These are phyloP conservation scores for Poeciliopsis turneri DNA, from an alignment of 2,797 vertebrate genomes.

Conservation along the genomic window DNA sequence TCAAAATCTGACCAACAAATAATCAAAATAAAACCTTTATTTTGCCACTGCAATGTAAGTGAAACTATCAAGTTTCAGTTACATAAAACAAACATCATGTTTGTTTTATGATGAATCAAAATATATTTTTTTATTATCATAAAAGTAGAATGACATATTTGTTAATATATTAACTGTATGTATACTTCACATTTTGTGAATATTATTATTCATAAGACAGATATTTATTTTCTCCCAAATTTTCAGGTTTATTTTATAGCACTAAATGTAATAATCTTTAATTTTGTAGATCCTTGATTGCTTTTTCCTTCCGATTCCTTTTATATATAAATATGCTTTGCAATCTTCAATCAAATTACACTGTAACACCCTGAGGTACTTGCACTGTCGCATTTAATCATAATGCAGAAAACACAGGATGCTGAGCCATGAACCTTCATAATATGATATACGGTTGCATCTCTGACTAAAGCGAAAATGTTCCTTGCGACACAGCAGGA, in stretches of 20 bases:
- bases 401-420: constrained; percentile 40
- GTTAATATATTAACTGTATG: background rate
- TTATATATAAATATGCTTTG: constrained; percentile 57
- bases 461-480: constrained; percentile 19
- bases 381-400: constrained; percentile 66
- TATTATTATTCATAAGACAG: background rate
- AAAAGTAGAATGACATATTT: background rate
- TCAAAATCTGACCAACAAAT: background rate
- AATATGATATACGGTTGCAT: constrained; percentile 51
- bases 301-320: constrained; percentile 51
- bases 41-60: background rate
- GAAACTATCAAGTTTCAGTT: background rate
- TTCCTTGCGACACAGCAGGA: constrained; percentile 12
- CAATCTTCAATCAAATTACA: constrained; percentile 60
- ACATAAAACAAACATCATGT: too few species aligned
- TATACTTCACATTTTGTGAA: background rate
- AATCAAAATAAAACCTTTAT: background rate
- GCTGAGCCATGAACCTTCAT: constrained; percentile 63
- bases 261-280: constrained; percentile 19
- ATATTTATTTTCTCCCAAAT: background rate
- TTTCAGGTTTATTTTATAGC: background rate
- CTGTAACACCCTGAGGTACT: constrained; percentile 44
- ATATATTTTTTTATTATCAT: background rate
- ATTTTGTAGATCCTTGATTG: constrained; percentile 33
- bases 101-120: background rate